A percentile compares a stretch with the other conserved stretches of the same genome.
Conservation (phyloP, 2,113 vertebrate species). For the Pyxicephalus adspersus region DNA sequence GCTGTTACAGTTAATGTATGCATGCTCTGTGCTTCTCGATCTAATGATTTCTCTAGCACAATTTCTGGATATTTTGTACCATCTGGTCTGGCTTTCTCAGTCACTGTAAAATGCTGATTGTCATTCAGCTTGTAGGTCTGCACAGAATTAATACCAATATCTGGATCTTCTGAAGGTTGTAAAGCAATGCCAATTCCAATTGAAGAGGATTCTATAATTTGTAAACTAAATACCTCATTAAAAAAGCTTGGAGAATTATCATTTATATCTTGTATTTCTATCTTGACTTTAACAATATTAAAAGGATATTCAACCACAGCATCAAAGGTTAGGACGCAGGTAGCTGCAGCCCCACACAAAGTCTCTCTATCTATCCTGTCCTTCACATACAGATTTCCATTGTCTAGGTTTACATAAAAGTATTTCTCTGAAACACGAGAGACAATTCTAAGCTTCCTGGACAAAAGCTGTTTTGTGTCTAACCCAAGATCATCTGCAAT, state of each 20-base stretch:
- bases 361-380: too few species aligned
- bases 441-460: conserved; percentile 65
- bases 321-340: too few species aligned
- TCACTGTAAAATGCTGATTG: conserved; percentile 67
- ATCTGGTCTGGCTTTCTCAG: conserved; percentile 3
- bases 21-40: conserved; percentile 63
- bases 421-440: conserved; percentile 61
- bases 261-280: conserved; percentile 65
- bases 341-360: too few species aligned
- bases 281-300: too few species aligned
- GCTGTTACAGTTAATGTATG: conserved; percentile 71
- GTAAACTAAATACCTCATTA: conserved; percentile 42
- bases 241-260: conserved; percentile 69
- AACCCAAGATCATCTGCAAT: conserved; percentile 65
- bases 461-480: conserved; percentile 58
- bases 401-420: too few species aligned
- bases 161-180: conserved; percentile 56
- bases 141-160: conserved; percentile 66
- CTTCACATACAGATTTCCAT: too few species aligned
- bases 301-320: too few species aligned
- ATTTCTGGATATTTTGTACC: conserved; percentile 27
- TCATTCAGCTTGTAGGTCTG: conserved; percentile 66
- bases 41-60: conserved; percentile 34
- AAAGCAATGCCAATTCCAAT: conserved; percentile 60
- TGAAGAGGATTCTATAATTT: conserved; percentile 60